Evolutionary conservation across 2,113 vertebrate species (phyloP).

Genomic region (Scortum barcoo): DNA sequence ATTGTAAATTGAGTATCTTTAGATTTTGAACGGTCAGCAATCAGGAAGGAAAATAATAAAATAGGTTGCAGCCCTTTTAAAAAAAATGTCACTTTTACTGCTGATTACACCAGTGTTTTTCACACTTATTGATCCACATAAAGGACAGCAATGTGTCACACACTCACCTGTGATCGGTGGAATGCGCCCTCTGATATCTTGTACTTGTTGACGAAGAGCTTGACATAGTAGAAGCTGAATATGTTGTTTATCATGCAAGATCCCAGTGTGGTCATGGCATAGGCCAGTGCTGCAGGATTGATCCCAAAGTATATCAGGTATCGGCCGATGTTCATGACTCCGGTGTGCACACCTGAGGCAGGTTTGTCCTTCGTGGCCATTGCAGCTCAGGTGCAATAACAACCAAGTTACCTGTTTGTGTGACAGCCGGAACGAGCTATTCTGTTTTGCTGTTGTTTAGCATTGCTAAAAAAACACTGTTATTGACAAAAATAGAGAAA

Average conservation of each 20-base stretch:
- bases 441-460: not conserved
- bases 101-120: not conserved
- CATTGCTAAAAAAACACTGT: slow-evolving; percentile 8
- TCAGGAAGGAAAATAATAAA: not conserved
- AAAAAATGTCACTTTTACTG: not conserved
- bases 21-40: not conserved
- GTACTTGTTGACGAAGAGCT: slow-evolving; percentile 91
- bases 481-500: not conserved
- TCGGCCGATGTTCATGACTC: slow-evolving; percentile 65
- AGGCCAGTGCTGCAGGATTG: slow-evolving; percentile 86
- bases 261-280: slow-evolving; percentile 91
- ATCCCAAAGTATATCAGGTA: slow-evolving; percentile 65
- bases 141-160: not conserved
- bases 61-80: no score
- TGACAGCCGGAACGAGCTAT: not conserved
- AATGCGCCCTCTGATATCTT: slow-evolving; percentile 90
- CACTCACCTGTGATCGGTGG: slow-evolving; percentile 89
- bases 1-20: no score
- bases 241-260: slow-evolving; percentile 91
- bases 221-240: slow-evolving; percentile 95
- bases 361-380: slow-evolving; percentile 37
- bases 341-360: not conserved
- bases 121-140: not conserved
- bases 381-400: not conserved
- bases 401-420: not conserved